Evolutionary conservation across 2,888 invertebrate genomes (phyloP).

Genomic region (Tuta absoluta): DNA sequence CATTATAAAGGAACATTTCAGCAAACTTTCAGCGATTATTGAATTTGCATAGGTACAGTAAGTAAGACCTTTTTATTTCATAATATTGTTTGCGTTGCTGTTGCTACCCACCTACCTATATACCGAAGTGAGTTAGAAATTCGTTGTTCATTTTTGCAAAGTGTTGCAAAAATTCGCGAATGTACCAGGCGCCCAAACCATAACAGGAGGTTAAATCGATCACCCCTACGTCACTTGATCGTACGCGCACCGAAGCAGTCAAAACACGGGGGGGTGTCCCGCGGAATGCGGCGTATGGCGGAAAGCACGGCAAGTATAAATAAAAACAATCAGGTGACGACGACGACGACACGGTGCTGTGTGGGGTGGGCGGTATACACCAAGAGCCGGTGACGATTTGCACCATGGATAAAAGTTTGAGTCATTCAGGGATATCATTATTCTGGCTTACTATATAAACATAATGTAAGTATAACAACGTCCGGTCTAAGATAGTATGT

Average conservation of each 20-base stretch:
- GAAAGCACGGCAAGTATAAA: constrained; percentile 37
- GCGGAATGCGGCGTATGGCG: constrained; percentile 38
- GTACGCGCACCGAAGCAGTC: constrained; percentile 28
- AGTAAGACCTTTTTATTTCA: constrained; percentile 10
- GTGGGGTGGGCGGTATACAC: constrained; percentile 54
- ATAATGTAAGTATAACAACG: no score
- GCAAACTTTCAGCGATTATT: constrained; percentile 11
- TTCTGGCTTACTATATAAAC: no score
- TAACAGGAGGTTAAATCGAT: background rate
- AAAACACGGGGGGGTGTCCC: constrained; percentile 54
- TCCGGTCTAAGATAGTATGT: no score
- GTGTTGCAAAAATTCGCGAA: background rate
- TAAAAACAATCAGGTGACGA: constrained; percentile 59
- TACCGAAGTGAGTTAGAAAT: no score
- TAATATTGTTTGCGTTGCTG: background rate
- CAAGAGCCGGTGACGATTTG: constrained; percentile 40
- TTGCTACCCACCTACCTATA: no score
- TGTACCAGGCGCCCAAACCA: background rate
- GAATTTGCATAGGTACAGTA: constrained; percentile 6
- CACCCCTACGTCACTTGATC: background rate
- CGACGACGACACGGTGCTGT: no score
- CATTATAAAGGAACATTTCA: constrained; percentile 4
- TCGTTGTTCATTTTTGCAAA: constrained; percentile 9
- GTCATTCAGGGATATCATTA: no score
- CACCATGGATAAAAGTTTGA: no score